Base-by-base conservation (phyloP, 2,113 vertebrate genomes). In the Litocranius walleri region DNA sequence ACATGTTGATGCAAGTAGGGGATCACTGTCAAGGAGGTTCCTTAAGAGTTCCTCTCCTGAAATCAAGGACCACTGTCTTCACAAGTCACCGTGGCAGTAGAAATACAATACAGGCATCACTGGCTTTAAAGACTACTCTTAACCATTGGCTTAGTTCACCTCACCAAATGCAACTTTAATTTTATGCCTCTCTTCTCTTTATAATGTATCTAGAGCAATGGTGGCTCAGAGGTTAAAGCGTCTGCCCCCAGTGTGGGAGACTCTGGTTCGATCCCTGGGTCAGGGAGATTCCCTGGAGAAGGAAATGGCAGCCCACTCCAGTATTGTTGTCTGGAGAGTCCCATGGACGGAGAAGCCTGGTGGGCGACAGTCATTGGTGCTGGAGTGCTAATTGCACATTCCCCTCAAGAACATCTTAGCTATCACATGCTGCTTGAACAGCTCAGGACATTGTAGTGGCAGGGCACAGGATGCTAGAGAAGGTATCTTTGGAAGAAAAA, bases 201-300 rank as follows among this genome's bases (percentile, higher is more conserved):
- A 25, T 30, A 56, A 77, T 27, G 2, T 62, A 36, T 50, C 29
- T 36, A 30, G 64, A 57, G 27, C 54, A 9, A 29, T 19, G 1
- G 52, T 64, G 4, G 43, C 15, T 11, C 25, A 25, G 25, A 27
- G 25, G 57, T 59, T 59, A 59, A 59, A 59, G 25, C 4, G 0
- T 59, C 25, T 27, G 4, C 25, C 10, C 11, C 57, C 57, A 59
- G 5, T 59, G 10, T 0, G 0, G 57, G 25, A 59, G 23, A 27
- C 57, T 10, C 2, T 11, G 57, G 25, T 59, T 59, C 0, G 1
- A 59, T 27, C 57, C 25, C 57, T 59, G 57, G 25, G 57, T 59
- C 0, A 4, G 57, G 57, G 27, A 59, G 10, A 59, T 59, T 10
- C 23, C 25, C 23, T 59, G 57, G 57, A 59, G 57, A 59, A 59